Conservation (phyloP, 2,888 invertebrate genomes). For the Amiota minor region DNA sequence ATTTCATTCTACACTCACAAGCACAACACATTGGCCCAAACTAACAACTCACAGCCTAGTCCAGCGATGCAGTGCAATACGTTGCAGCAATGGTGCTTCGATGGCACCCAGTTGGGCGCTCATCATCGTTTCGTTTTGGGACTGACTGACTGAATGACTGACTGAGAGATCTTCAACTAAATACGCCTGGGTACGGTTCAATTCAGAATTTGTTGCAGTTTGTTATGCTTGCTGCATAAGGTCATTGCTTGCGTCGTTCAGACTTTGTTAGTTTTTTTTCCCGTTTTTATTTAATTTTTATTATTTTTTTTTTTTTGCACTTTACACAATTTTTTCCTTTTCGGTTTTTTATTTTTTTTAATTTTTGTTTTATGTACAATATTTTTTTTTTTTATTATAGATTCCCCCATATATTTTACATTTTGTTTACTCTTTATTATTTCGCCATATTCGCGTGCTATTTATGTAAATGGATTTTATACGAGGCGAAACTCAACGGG, state of each 20-base stretch:
- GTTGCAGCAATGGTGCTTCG: constrained; percentile 33
- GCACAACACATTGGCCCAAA: too few species aligned
- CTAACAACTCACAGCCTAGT: too few species aligned
- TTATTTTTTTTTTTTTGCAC: constrained; percentile 26
- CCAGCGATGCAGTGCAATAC: too few species aligned
- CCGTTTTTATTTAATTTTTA: constrained; percentile 38
- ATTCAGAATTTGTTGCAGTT: constrained; percentile 38
- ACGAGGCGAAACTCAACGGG: too few species aligned
- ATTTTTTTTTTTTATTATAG: too few species aligned
- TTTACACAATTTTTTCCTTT: constrained; percentile 21
- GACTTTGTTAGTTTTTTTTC: constrained; percentile 64
- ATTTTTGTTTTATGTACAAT: constrained; percentile 1
- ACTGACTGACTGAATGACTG: not conserved
- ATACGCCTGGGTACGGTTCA: not conserved
- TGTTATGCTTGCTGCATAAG: constrained; percentile 40
- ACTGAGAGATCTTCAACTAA: not conserved
- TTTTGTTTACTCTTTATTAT: too few species aligned
- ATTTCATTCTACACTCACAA: not conserved
- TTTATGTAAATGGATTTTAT: too few species aligned
- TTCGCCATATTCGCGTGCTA: too few species aligned
- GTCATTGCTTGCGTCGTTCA: constrained; percentile 52
- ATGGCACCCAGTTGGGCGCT: constrained; percentile 21
- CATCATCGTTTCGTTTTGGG: not conserved
- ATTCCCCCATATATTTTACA: too few species aligned
- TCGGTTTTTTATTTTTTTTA: not conserved